Evolutionary conservation across 1,140 invertebrate genomes (phyloP), one percentile per base, ranked within the genome.

Genomic region (Frieseomelitta varia): DNA sequence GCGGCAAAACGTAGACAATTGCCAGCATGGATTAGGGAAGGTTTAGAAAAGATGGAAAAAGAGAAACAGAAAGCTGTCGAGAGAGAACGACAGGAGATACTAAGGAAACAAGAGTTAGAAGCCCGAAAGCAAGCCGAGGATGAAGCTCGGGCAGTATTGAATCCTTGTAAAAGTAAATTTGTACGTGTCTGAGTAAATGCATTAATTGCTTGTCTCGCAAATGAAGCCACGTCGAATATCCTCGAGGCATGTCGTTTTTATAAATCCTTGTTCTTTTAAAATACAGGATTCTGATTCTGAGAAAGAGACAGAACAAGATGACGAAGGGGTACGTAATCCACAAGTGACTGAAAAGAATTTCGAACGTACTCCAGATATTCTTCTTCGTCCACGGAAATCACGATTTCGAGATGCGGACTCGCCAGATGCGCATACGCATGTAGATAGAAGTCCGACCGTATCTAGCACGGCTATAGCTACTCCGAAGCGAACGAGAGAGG

Each of bases 31-130:
- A 99, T 99, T 84, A 95, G 98, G 90, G 98, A 99, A 95, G 98
- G 99, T 58, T 94, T 99, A 81, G 99, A 99, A 93, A 99, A 99
- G 95, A 99, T 99, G 98, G 99, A 99, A 94, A 95, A 97, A 73
- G 98, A 99, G 88, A 99, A 99, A 94, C 97, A 97, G 91, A 98
- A 97, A 90, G 98, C 98, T 89, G 95, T 98, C 85, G 98, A 99
- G 93, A 96, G 96, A 73, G 97, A 98, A 91, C 95, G 96, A 88
- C 96, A 96, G 91, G 96, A 96, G 89, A 96, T 96, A 86, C 95
- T 96, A 85, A 94, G 96, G 88, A 96, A 97, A 87, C 95, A 96
- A 92, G 95, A 96, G 80, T 91, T 96, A 56, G 94, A 95, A 84
- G 95, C 95, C 86, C 95, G 96, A 92, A 96, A 96, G 92, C 94